These are phyloP conservation scores for Squalus acanthias DNA, from an alignment of 2,797 vertebrate species.

Conservation along the genomic window DNA sequence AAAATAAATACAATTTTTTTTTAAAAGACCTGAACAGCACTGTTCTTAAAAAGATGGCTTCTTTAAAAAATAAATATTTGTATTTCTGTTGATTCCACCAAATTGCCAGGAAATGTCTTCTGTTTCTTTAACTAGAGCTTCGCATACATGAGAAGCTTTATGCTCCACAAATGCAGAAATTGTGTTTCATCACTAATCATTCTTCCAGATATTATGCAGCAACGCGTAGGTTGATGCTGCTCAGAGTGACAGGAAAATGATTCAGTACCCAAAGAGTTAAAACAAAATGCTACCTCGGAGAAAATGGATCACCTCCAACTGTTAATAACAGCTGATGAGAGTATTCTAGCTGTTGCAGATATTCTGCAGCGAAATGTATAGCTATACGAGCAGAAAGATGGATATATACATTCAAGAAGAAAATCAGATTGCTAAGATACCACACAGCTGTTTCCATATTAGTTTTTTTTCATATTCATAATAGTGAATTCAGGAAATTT, in stretches of 20 bases:
- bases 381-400: slow-evolving; percentile 28
- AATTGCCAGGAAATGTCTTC: background rate
- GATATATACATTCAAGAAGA: slow-evolving; percentile 34
- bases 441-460: slow-evolving; percentile 55
- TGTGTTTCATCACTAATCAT: background rate
- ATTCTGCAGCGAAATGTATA: slow-evolving; percentile 27
- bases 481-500: slow-evolving; percentile 57
- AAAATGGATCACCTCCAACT: slow-evolving; percentile 27
- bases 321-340: slow-evolving; percentile 34
- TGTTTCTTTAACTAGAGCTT: background rate
- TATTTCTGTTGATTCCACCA: background rate
- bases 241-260: background rate
- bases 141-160: background rate
- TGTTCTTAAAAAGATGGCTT: background rate
- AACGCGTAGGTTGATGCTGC: background rate
- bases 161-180: background rate
- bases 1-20: background rate
- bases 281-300: slow-evolving; percentile 19
- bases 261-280: slow-evolving; percentile 18
- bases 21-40: background rate
- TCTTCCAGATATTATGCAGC: background rate
- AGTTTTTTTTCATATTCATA: slow-evolving; percentile 56
- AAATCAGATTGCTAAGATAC: slow-evolving; percentile 45
- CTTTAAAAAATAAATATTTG: background rate
- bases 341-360: background rate